phyloP scores from a whole-genome alignment of 2,797 vertebrate species.

The Onychomys leucogaster region DNA sequence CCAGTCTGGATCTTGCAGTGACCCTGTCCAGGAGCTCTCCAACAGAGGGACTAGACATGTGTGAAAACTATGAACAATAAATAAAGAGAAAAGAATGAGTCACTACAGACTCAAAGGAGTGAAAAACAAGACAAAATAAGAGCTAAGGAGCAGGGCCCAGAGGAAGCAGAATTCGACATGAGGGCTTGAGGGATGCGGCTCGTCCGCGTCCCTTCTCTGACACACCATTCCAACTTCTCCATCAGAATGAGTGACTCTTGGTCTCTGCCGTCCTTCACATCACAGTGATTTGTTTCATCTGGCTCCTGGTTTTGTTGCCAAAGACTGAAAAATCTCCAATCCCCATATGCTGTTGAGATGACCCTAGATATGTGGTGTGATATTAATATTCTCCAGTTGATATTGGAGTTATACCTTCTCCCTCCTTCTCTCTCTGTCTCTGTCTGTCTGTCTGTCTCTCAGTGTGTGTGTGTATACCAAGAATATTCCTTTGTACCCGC shows the following conservation, averaged over 20 bases:
- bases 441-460: neutral
- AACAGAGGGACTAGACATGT: neutral
- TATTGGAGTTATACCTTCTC: neutral
- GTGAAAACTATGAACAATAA: neutral
- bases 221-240: neutral
- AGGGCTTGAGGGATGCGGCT: neutral
- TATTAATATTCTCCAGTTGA: neutral
- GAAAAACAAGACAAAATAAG: no score
- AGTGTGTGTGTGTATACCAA: neutral
- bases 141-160: neutral
- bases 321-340: neutral
- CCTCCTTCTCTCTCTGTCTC: neutral
- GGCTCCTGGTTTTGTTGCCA: constrained; percentile 23
- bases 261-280: neutral
- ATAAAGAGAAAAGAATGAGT: neutral
- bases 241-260: neutral
- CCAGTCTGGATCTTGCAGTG: neutral
- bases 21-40: neutral
- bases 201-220: neutral
- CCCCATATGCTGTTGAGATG: neutral
- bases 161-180: neutral
- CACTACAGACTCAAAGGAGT: neutral
- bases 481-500: neutral
- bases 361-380: neutral
- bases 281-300: neutral